phyloP scores from a whole-genome alignment of 2,888 invertebrate species.

The Yponomeuta malinellus region DNA sequence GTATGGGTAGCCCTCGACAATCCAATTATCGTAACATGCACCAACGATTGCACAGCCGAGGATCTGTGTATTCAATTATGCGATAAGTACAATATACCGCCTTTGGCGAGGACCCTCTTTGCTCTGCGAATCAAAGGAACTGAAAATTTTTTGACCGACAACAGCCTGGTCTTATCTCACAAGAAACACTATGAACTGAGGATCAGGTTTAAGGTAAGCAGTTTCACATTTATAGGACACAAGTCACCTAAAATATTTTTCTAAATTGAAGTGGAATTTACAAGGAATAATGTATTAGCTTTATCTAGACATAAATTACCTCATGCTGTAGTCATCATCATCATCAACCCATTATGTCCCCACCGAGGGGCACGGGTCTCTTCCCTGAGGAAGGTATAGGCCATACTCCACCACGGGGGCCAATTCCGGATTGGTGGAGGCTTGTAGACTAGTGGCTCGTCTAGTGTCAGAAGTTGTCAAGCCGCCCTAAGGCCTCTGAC shows the following conservation, averaged over 20 bases:
- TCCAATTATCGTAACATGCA: constrained; percentile 59
- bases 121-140: constrained; percentile 80
- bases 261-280: not conserved
- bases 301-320: not conserved
- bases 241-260: constrained; percentile 9
- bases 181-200: constrained; percentile 83
- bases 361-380: too few species aligned
- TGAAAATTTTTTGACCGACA: constrained; percentile 82
- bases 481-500: too few species aligned
- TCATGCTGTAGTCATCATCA: not conserved
- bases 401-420: too few species aligned
- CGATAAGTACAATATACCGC: constrained; percentile 82
- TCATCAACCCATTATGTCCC: too few species aligned
- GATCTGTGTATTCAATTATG: constrained; percentile 83
- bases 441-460: too few species aligned
- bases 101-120: constrained; percentile 86
- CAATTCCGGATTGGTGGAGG: too few species aligned
- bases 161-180: constrained; percentile 59
- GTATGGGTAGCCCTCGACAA: constrained; percentile 62
- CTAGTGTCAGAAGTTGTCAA: too few species aligned
- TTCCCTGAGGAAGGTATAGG: too few species aligned
- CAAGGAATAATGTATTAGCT: not conserved
- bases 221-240: not conserved
- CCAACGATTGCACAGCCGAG: constrained; percentile 74
- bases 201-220: constrained; percentile 83